Evolutionary conservation across 2,113 vertebrate species (phyloP), one percentile per base, ranked within the genome.

Genomic region (Gymnorhina tibicen): DNA sequence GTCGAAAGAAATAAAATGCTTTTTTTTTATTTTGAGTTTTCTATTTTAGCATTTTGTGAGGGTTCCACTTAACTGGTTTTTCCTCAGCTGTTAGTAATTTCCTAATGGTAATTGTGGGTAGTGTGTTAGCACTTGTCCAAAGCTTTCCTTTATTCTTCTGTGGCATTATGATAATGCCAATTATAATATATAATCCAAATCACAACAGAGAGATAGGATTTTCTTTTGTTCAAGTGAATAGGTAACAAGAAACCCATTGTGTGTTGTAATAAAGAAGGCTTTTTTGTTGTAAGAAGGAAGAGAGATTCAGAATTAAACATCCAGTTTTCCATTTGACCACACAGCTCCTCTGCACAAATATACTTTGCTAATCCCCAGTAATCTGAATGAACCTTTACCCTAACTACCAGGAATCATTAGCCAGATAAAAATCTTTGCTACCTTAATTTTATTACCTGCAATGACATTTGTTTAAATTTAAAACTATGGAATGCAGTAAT

Each of bases 231-330:
- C 37, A 55, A 5, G 33, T 77, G 59, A 92, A 77, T 83, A 9
- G 41, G 12, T 85, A 81, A 82, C 56, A 75, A 85, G 67, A 77
- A 91, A 82, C 32, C n/a, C 56, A 80, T 24, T 91, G 32, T 89
- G 26, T 77, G 30, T 46, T 56, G 30, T 44, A 92, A 82, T 37
- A 87, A 95, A 82, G 27, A 56, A 18, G 16, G 33, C 2, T 5
- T 46, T 85, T 79, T 28, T 91, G 7, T 33, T 58, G 33, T 32
- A 35, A 22, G 1, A 11, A 85, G 23, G 20, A 86, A 74, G 50
- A 81, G 20, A 74, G 58, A 56, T 82, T 90, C 81, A 79, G 87
- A 93, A 93, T 93, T 78, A 70, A 93, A 91, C 26, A 95, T 91
- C 21, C 6, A 16, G 44, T 21, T 85, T 86, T 95, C 79, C 42